A percentile compares a stretch with the other conserved stretches of the same genome.
Evolutionary conservation across 2,888 invertebrate genomes (phyloP).

Genomic region (Diplolepis rosae): DNA sequence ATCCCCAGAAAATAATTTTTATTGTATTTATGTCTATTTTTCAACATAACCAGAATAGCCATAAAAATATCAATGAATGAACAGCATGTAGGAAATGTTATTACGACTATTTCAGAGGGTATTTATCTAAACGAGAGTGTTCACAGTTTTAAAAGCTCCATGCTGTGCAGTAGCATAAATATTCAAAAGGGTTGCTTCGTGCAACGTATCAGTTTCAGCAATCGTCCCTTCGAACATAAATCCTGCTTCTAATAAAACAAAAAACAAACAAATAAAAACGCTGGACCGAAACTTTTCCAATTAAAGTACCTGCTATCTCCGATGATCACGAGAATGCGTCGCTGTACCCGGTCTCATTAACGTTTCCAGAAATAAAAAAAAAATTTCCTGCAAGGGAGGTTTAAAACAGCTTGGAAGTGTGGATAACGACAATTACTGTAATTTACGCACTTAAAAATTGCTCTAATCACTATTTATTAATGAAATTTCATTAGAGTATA

Average conservation of each 20-base stretch:
- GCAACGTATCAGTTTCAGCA: slow-evolving; percentile 18
- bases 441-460: neutral
- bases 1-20: too few species aligned
- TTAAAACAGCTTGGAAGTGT: slow-evolving; percentile 5
- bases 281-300: slow-evolving; percentile 60
- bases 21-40: too few species aligned
- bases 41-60: too few species aligned
- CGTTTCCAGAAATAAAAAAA: slow-evolving; percentile 42
- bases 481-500: too few species aligned
- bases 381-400: slow-evolving; percentile 10
- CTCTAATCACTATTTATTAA: neutral
- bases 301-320: slow-evolving; percentile 63
- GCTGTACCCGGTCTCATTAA: slow-evolving; percentile 57
- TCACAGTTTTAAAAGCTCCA: slow-evolving; percentile 27
- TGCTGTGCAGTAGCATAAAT: slow-evolving; percentile 15
- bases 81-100: neutral
- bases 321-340: slow-evolving; percentile 57
- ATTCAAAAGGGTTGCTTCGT: slow-evolving; percentile 22
- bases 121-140: slow-evolving; percentile 24
- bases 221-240: slow-evolving; percentile 16
- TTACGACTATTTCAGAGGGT: neutral
- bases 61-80: too few species aligned
- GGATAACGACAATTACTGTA: neutral
- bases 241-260: slow-evolving; percentile 31
- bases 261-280: slow-evolving; percentile 21